Evolutionary conservation across 1,140 invertebrate species (phyloP), one percentile per base, ranked within the genome.

Genomic region (Ostrea edulis): DNA sequence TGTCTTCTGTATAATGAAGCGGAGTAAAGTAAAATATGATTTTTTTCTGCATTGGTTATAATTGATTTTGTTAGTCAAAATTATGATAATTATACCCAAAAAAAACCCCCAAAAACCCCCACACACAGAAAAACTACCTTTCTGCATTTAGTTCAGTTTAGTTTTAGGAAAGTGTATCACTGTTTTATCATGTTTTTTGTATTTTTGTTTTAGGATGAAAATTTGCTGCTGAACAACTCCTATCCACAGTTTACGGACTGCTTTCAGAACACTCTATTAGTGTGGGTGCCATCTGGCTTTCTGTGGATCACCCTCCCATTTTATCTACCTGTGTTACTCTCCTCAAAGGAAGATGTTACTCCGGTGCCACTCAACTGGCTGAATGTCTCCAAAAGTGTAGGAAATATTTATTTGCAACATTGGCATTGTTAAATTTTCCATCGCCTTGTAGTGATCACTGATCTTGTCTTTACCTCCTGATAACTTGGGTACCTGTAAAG

Each of bases 221-320:
- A 55, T 83, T 85, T 90, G 11, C 83, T 92, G 54, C 82, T 91
- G 97, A 95, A 97, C 92, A 99, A 95, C 97, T 81, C 65, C 7
- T 93, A 91, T 87, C 93, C 93, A 54, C 87, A 94, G 44, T 92
- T 94, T 86, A 93, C 93, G 77, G 86, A 88, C 29, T 94, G 94
- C 90, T 94, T 94, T 88, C 91, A 93, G 89, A 89, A 93, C 81
- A 98, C 98, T 0, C 96, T 97, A 1, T 94, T 99, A 52, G 95
- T 98, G 81, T 99, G 98, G 98, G 95, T 96, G 65, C 98, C 98
- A 3, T 98, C 98, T 95, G 95, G 96, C 25, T 98, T 98, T 94
- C 95, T 99, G 8, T 98, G 97, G 97, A 82, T 97, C 0, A 97
- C 97, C 90, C 95, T 97, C 9, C 95, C 97, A 8, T 94, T 98